Evolutionary conservation across 2,113 vertebrate species (phyloP), one percentile per base, ranked within the genome.

Genomic region (Cynoglossus semilaevis): DNA sequence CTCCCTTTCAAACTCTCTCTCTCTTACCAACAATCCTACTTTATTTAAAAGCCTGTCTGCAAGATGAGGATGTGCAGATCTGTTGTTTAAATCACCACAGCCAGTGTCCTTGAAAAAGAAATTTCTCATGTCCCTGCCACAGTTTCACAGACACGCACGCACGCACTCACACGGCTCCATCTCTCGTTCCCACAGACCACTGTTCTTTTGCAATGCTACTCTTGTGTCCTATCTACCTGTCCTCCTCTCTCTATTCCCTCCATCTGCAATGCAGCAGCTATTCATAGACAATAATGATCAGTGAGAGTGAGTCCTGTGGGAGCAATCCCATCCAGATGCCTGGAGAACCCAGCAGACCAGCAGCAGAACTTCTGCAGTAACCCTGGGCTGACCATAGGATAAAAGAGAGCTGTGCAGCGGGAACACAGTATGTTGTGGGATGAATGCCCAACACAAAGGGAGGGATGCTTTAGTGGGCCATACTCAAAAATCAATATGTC

Each of bases 181-280:
- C n/a, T 38, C n/a, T 29, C 22, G 2, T 6, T 29, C 70, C 47
- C 59, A 67, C 67, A 68, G 67, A 52, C 52, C 67, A 60, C 51
- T 67, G 13, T 61, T 69, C 68, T 58, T 47, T 51, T 41, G 50
- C 48, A 44, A 64, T 36, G 51, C 48, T 65, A 52, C 45, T 15
- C 35, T 37, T 63, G 16, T 52, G 46, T 42, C 49, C 82, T 78
- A 74, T 87, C 57, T 57, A 51, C 18, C 44, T 55, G 18, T 65
- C 59, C 35, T 58, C 52, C 47, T 58, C 36, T 45, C 51, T 48
- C 36, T 51, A 43, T 54, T 58, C 17, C 57, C 61, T 74, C 63
- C 64, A 80, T 85, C 85, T 88, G 82, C 86, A 88, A 72, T 87
- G 86, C 86, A 87, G 80, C 82, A 85, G 67, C 73, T 81, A 78